phyloP scores from a whole-genome alignment of 2,113 vertebrate genomes.

The Oxyura jamaicensis region DNA sequence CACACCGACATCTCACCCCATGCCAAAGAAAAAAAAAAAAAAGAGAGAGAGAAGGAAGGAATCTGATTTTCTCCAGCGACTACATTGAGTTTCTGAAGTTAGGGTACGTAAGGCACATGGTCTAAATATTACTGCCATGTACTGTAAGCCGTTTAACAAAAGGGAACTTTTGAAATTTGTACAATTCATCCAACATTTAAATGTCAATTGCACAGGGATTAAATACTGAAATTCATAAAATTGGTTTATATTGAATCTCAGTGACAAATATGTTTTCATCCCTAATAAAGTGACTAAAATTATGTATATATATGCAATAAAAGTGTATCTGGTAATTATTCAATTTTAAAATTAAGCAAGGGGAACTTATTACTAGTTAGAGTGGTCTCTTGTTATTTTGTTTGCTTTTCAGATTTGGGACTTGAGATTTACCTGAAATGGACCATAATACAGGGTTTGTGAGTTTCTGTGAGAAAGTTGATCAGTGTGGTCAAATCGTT shows the following conservation, averaged over 20 bases:
- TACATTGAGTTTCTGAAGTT: not conserved
- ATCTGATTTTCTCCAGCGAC: not conserved
- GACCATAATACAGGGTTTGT: not conserved
- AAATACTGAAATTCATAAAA: not conserved
- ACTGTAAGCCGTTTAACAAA: not conserved
- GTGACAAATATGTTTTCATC: not conserved
- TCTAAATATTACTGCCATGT: not conserved
- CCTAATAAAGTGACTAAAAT: too few species aligned
- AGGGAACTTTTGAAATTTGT: not conserved
- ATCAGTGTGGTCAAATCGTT: not conserved
- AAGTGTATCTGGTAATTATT: not conserved
- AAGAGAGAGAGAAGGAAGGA: not conserved
- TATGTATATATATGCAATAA: too few species aligned
- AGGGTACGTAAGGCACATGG: fast-evolving
- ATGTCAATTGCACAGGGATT: not conserved
- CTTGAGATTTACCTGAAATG: not conserved
- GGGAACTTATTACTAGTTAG: not conserved
- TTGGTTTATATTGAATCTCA: not conserved
- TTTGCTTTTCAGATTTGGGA: not conserved
- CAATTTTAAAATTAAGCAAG: not conserved
- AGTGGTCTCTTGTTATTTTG: not conserved
- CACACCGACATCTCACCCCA: too few species aligned
- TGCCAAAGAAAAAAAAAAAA: too few species aligned
- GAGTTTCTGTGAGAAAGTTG: not conserved
- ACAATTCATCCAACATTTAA: not conserved